Evolutionary conservation across 2,797 vertebrate genomes (phyloP).

Genomic region (Valencia hispanica): DNA sequence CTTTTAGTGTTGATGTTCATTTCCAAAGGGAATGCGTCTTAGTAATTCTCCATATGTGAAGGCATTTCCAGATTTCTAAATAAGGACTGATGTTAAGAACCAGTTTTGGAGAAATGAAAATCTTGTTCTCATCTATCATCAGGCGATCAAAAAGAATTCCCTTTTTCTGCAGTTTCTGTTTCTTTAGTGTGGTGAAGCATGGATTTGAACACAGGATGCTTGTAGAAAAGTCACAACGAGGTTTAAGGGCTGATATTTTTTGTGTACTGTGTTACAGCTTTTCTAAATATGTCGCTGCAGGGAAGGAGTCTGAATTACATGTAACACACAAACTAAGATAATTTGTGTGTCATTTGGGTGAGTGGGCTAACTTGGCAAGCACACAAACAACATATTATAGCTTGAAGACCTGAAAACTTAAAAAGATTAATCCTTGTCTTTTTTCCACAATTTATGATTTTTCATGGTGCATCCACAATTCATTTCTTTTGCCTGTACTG

Average conservation of each 20-base stretch:
- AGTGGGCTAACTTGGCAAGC: constrained; percentile 56
- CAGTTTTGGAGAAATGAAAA: constrained; percentile 7
- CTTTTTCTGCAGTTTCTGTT: neutral
- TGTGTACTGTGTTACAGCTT: constrained; percentile 13
- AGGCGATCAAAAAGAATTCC: neutral
- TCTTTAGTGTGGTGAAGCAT: neutral
- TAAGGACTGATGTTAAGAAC: constrained; percentile 8
- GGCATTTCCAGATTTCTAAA: constrained; percentile 20
- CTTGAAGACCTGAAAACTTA: constrained; percentile 38
- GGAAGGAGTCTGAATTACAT: constrained; percentile 35
- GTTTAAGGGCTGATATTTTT: neutral
- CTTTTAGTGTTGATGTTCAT: constrained; percentile 25
- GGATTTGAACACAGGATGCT: neutral
- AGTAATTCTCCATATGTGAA: constrained; percentile 17
- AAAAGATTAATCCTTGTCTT: constrained; percentile 33
- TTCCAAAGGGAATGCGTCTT: constrained; percentile 14
- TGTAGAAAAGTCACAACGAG: neutral
- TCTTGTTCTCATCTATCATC: constrained; percentile 7
- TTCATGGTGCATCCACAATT: constrained; percentile 15
- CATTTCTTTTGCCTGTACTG: constrained; percentile 10
- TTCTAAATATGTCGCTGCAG: constrained; percentile 33
- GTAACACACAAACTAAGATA: constrained; percentile 35
- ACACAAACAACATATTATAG: constrained; percentile 41
- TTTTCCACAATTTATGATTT: constrained; percentile 31
- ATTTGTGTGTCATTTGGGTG: constrained; percentile 41